Evolutionary conservation across 2,113 vertebrate species (phyloP), one percentile per base, ranked within the genome.

Genomic region (Halichoerus grypus): DNA sequence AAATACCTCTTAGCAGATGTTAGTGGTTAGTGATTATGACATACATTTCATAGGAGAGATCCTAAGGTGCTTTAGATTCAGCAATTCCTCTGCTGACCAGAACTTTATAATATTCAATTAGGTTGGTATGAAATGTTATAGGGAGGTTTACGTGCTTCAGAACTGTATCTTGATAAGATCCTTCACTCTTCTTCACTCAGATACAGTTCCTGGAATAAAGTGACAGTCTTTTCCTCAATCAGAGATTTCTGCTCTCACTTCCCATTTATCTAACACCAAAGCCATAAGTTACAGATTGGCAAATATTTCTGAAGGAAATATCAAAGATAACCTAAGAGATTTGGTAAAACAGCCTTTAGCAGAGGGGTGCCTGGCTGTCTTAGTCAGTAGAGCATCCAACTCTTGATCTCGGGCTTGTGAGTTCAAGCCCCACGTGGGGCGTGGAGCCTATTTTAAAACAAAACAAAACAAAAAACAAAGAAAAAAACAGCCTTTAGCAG

Each of bases 181-280:
- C 74, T 90, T 92, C 21, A 82, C 33, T 94, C 28, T 67, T 81
- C 1, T 51, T 24, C 2, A n/a, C 49, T 86, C 39, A 65, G 28
- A 65, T 65, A 63, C 59, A 83, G 28, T 80, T 83, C 36, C 22
- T 53, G 3, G 53, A 93, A 88, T 94, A 88, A 96, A 90, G 24
- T 16, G 21, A 53, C 18, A 57, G 2, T 76, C 9, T 76, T 51
- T 28, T 79, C 13, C 72, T 55, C 46, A 31, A 36, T 57, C 39
- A 21, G 51, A 31, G 6, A 84, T 96, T 87, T 55, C 51, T 74
- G 3, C 14, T 96, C 36, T 95, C 49, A 91, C 2, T 24, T 59
- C 13, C n/a, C 63, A 26, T 57, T 42, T 84, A 65, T 55, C 46
- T 95, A 65, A 95, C 90, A 90, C 4, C 6, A 88, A 76, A 71